Evolutionary conservation across 2,888 invertebrate species (phyloP), one percentile per base, ranked within the genome.

Genomic region (Sacculina carcini): DNA sequence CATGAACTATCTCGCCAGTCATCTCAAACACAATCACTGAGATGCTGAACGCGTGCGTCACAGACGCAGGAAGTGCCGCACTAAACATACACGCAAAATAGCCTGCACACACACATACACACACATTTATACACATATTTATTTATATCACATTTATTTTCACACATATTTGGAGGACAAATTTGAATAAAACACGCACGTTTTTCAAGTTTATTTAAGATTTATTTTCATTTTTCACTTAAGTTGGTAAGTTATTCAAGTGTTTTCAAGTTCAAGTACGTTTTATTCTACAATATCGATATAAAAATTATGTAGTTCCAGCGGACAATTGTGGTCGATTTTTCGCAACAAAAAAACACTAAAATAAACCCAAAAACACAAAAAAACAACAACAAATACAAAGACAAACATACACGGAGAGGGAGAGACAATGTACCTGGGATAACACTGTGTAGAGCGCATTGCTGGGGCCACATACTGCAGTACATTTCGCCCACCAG

Each of bases 11-110:
- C 71, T 98, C 96, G 39, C 96, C 96, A 0, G 96, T 96, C 79
- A 98, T 82, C 69, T 98, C 96, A 66, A 92, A 90, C 54, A 94
- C 82, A 58, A 98, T 96, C 58, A 98, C 94, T 57, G 90, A 86
- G 46, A 94, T 92, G 2, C 92, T 92, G 38, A 98, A 89, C 1
- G 94, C 92, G 67, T 96, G 89, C 0, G 96, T 98, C 6, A 96
- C 90, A 2, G 90, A 86, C 2, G 92, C 96, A 1, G 90, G 86
- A 65, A 96, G 84, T 0, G 87, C 87, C 0, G 87, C 87, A 0
- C 94, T 94, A 0, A 92, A 94, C 2, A 90, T 85, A 2, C 96
- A 36, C 19, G 29, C 34, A 16, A 50, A 36, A 10, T 12, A 26
- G 21, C 38, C 34, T 50, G 38, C 24, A 40, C 21, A 40, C 21